Conservation (phyloP, 2,113 vertebrate species). For the Athene cunicularia region DNA sequence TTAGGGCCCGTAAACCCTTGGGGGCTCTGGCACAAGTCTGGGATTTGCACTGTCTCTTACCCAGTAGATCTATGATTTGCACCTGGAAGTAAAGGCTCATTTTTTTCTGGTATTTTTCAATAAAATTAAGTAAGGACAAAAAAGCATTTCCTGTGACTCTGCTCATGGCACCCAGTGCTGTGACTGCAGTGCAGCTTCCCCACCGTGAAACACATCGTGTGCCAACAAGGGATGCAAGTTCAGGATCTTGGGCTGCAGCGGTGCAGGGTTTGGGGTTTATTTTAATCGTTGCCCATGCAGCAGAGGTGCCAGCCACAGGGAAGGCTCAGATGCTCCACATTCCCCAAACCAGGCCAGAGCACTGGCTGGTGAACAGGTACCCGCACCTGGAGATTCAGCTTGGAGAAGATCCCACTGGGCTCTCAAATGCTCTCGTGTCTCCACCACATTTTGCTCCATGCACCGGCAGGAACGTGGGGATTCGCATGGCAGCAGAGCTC, state of each 20-base stretch:
- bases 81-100: background rate
- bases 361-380: no score
- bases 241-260: background rate
- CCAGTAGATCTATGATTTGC: background rate
- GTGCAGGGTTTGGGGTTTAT: background rate
- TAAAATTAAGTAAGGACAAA: background rate
- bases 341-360: background rate
- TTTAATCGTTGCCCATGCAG: fast-evolving
- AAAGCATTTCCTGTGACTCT: background rate
- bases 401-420: background rate
- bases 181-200: background rate
- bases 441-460: background rate
- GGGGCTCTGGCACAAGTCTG: background rate
- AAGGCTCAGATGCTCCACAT: background rate
- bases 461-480: fast-evolving
- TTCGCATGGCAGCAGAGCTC: background rate
- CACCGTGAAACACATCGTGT: fast-evolving
- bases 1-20: background rate
- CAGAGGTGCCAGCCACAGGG: fast-evolving
- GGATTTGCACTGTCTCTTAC: background rate
- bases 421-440: fast-evolving
- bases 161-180: background rate
- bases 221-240: background rate
- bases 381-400: background rate
- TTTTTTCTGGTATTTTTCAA: background rate